Base-by-base conservation (phyloP, 2,113 vertebrate genomes). In the Neodontobutis hainanensis region DNA sequence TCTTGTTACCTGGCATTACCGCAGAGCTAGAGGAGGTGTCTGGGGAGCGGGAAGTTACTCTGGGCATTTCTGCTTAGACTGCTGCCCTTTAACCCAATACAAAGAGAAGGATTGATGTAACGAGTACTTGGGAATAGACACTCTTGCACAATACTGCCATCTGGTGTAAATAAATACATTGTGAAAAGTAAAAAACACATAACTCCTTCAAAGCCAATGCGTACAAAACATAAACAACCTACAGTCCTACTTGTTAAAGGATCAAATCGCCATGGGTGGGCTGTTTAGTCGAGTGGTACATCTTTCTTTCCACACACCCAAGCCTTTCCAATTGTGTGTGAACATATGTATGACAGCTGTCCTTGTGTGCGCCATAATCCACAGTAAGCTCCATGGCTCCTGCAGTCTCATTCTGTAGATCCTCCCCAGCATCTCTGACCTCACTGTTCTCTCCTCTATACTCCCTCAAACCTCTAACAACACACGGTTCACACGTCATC, bases 261-360 rank as follows among this genome's bases (percentile, higher is more conserved):
- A 43, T 55, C 15, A 56, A 8, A 47, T 73, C 34, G 51, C 65
- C 70, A 62, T 38, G 14, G 47, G 62, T 52, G 50, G 51, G 40
- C 19, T 65, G 42, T 45, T 35, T 58, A 43, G 36, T 16, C 14
- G 10, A 27, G 15, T 43, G 56, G 56, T 58, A 43, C 56, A 60
- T 75, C 68, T 42, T 70, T 70, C 65, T 74, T 43, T 66, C n/a
- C 50, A 36, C 65, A 62, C 45, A 62, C 49, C 44, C 59, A 47
- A 42, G 51, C 15, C n/a, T 59, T 66, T 68, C 59, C 58, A 64
- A 75, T 55, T 71, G 52, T 74, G 78, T 77, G 80, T 34, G 65
- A 65, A 71, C 76, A 70, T 83, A 73, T 84, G 83, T 42, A 65
- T 15, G 64, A 78, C 85, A 87, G 88, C 85, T 90, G 89, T 74